These are phyloP conservation scores for Tyrophagus putrescentiae DNA, from an alignment of 1,140 invertebrate genomes.

Conservation along the genomic window DNA sequence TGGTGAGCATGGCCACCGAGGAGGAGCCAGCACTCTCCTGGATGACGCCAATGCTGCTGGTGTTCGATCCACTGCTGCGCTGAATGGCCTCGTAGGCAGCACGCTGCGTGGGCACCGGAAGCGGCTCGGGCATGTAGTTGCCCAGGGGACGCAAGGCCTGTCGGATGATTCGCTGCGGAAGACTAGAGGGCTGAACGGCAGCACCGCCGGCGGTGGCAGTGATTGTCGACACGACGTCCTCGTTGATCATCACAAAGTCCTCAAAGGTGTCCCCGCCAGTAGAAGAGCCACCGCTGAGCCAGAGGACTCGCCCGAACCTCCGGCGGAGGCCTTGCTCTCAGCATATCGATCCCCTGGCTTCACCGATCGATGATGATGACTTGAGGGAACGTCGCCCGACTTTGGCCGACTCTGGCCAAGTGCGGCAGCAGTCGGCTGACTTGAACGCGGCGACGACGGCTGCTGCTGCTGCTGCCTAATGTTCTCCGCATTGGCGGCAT, in stretches of 20 bases:
- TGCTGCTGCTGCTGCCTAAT: background rate
- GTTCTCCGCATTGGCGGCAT: background rate
- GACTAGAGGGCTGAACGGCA: background rate
- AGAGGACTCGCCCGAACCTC: background rate
- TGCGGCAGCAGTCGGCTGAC: background rate
- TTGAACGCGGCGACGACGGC: background rate
- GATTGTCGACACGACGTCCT: background rate
- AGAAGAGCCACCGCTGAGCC: background rate
- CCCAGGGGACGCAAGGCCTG: slow-evolving; percentile 10
- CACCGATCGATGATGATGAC: background rate
- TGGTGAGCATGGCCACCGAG: background rate
- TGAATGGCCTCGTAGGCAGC: slow-evolving; percentile 26
- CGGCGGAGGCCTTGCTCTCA: no score
- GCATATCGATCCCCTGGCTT: no score
- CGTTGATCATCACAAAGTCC: slow-evolving; percentile 7
- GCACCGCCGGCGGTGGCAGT: background rate
- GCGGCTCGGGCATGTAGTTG: slow-evolving; percentile 20
- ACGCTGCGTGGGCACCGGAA: slow-evolving; percentile 27
- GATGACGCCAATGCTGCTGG: slow-evolving; percentile 8
- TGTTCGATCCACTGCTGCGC: slow-evolving; percentile 19
- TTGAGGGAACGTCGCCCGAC: background rate
- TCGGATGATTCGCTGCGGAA: background rate
- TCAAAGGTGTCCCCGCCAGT: slow-evolving; percentile 1
- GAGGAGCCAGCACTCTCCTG: background rate
- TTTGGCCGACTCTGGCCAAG: background rate